A percentile compares a stretch with the other conserved stretches of the same genome.
Conservation (phyloP, 2,113 vertebrate species). For the Struthidea cinerea region DNA sequence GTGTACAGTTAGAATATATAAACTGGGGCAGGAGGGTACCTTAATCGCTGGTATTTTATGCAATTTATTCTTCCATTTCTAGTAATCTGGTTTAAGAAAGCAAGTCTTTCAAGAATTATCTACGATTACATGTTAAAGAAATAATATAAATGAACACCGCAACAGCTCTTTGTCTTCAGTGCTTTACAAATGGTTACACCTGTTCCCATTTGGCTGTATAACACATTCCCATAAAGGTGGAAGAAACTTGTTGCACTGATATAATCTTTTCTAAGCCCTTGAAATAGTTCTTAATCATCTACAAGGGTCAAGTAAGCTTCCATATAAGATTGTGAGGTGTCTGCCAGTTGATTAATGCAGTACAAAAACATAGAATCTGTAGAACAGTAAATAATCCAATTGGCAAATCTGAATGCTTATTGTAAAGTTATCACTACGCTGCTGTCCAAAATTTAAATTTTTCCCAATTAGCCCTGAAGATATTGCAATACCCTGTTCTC, state of each 20-base stretch:
- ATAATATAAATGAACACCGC: neutral
- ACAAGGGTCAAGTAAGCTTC: neutral
- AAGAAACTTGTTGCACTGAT: neutral
- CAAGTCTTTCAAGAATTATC: neutral
- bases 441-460: neutral
- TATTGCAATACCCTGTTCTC: neutral
- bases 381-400: neutral
- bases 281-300: neutral
- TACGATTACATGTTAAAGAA: neutral
- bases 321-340: neutral
- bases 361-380: neutral
- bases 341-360: neutral
- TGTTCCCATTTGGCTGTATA: neutral
- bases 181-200: neutral
- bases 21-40: neutral
- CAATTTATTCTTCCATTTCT: neutral
- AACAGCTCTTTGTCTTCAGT: neutral
- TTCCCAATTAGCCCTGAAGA: neutral
- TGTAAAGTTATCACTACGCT: neutral
- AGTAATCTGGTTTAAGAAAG: neutral
- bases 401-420: neutral
- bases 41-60: neutral
- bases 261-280: neutral
- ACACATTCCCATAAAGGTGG: neutral
- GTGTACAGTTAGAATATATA: neutral